Conservation (phyloP, 2,797 vertebrate species). For the Cercopithecus diana region DNA sequence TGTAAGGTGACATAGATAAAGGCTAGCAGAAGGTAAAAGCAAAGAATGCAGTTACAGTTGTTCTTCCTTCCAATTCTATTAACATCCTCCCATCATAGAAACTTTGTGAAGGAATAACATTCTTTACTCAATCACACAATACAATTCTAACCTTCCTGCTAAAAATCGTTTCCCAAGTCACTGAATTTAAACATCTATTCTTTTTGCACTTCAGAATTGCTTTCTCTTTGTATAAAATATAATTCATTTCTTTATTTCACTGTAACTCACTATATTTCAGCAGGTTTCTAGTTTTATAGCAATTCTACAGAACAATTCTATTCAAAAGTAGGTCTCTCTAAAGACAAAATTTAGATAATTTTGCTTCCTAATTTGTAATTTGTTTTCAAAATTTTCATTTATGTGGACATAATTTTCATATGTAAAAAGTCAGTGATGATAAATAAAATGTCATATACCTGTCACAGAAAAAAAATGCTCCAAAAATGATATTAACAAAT, state of each 20-base stretch:
- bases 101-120: background rate
- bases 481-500: background rate
- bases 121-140: background rate
- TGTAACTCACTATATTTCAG: background rate
- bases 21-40: background rate
- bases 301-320: slow-evolving; percentile 2
- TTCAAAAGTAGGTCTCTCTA: background rate
- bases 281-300: background rate
- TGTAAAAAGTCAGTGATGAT: background rate
- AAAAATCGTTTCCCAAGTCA: background rate
- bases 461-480: background rate
- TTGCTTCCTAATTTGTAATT: background rate
- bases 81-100: background rate
- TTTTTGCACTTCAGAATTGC: background rate
- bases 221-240: background rate
- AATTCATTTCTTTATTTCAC: background rate
- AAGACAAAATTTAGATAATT: background rate
- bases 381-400: background rate
- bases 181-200: background rate
- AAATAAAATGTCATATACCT: background rate
- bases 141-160: background rate
- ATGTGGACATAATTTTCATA: background rate
- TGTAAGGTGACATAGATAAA: background rate
- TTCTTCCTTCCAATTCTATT: background rate
- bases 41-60: background rate